Conservation (phyloP, 2,888 invertebrate genomes). For the Mesochorus sp. region DNA sequence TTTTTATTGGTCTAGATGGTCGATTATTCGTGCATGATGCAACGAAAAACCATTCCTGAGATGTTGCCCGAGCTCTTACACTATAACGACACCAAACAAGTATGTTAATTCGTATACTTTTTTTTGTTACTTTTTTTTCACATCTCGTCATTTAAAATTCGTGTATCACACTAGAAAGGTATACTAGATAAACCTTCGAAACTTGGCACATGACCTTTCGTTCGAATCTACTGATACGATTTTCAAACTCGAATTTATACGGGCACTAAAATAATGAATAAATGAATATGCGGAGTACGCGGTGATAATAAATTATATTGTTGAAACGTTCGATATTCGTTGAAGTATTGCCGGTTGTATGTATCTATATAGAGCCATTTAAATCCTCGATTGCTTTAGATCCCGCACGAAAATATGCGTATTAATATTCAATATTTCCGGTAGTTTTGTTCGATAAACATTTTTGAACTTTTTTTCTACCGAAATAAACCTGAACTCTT, state of each 20-base stretch:
- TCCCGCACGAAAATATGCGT: no score
- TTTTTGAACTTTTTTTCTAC: no score
- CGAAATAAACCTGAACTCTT: no score
- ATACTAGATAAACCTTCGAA: background rate
- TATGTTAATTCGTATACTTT: conserved; percentile 37
- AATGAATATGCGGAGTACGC: background rate
- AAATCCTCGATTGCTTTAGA: no score
- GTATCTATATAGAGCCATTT: no score
- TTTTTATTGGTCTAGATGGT: background rate
- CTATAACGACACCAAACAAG: conserved; percentile 27
- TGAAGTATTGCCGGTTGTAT: no score
- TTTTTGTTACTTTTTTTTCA: conserved; percentile 17
- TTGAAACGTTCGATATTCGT: no score
- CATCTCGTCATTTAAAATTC: background rate
- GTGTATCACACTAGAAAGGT: background rate
- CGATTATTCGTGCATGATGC: conserved; percentile 28
- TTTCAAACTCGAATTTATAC: background rate
- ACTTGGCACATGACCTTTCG: background rate
- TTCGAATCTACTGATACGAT: background rate
- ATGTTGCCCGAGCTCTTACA: conserved; percentile 17
- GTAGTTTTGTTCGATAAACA: no score
- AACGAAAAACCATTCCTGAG: conserved; percentile 12
- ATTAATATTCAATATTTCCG: no score
- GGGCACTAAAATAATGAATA: background rate
- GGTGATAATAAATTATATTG: background rate